Evolutionary conservation across 2,113 vertebrate species (phyloP).

Genomic region (Corvus moneduloides): DNA sequence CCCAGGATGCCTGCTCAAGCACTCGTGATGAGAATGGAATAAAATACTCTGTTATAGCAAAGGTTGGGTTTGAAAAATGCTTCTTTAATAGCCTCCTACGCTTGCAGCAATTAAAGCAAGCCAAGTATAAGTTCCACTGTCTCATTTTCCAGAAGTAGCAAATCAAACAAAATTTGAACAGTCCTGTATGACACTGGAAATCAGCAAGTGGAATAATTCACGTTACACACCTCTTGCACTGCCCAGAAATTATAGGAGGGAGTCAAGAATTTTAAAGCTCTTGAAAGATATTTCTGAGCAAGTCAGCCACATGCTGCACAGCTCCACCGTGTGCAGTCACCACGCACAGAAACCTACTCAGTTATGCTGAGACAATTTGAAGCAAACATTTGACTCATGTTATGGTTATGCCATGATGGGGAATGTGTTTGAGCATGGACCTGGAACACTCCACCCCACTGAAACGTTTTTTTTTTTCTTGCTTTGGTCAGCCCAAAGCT

Average conservation of each 20-base stretch:
- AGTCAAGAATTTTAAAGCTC: background rate
- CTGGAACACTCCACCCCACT: background rate
- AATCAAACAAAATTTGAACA: background rate
- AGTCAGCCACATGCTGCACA: background rate
- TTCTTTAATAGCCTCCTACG: background rate
- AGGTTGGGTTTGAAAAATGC: background rate
- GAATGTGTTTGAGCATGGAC: accelerated
- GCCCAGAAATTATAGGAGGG: background rate
- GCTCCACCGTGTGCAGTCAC: background rate
- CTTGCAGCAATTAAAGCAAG: background rate
- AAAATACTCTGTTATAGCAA: background rate
- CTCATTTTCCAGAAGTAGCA: background rate
- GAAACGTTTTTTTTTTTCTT: accelerated
- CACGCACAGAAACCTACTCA: background rate
- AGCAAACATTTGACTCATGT: background rate
- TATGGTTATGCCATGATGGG: background rate
- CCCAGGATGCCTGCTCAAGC: background rate
- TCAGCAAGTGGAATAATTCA: background rate
- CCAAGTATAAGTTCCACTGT: background rate
- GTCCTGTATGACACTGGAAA: background rate
- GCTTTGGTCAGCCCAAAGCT: background rate
- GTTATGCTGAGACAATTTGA: background rate
- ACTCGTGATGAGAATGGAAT: background rate
- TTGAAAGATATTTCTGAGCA: background rate
- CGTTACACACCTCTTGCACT: background rate